A percentile compares a stretch with the other conserved stretches of the same genome.
These are phyloP conservation scores for Glaucidium brasilianum DNA, from an alignment of 2,113 vertebrate genomes.

Conservation along the genomic window DNA sequence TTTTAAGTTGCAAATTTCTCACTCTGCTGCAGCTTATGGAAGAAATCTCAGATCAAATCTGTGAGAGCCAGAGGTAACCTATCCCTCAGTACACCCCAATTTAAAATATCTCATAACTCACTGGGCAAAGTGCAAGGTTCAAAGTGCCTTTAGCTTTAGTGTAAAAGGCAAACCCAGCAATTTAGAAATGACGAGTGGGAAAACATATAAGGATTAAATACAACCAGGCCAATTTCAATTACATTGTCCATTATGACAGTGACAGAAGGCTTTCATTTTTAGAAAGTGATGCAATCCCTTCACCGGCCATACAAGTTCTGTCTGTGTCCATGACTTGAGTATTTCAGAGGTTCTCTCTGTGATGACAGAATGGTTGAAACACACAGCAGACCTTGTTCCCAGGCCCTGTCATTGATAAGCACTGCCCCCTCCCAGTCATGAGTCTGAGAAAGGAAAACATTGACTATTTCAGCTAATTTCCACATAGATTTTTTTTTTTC, in stretches of 20 bases:
- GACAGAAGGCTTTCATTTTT: not conserved
- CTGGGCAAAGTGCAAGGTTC: not conserved
- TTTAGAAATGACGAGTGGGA: not conserved
- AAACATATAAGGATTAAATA: not conserved
- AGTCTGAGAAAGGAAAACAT: not conserved
- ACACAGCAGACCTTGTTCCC: not conserved
- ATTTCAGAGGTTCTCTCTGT: not conserved
- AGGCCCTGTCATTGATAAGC: not conserved
- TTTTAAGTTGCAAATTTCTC: not conserved
- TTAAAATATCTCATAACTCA: slow-evolving; percentile 28
- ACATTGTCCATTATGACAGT: not conserved
- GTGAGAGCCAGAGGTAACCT: slow-evolving; percentile 8
- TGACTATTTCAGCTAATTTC: not conserved
- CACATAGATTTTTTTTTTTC: not conserved
- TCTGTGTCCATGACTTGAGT: not conserved
- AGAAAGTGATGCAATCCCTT: not conserved
- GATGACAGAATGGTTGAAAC: not conserved
- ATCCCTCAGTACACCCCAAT: not conserved
- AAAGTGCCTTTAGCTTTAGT: not conserved
- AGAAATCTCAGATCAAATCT: not conserved
- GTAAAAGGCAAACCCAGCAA: not conserved
- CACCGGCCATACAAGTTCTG: not conserved
- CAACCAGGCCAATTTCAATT: not conserved
- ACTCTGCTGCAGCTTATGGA: not conserved
- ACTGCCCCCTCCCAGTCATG: no score